These are phyloP conservation scores for Ivindomyrus marchei DNA, from an alignment of 2,113 vertebrate species.

Conservation along the genomic window DNA sequence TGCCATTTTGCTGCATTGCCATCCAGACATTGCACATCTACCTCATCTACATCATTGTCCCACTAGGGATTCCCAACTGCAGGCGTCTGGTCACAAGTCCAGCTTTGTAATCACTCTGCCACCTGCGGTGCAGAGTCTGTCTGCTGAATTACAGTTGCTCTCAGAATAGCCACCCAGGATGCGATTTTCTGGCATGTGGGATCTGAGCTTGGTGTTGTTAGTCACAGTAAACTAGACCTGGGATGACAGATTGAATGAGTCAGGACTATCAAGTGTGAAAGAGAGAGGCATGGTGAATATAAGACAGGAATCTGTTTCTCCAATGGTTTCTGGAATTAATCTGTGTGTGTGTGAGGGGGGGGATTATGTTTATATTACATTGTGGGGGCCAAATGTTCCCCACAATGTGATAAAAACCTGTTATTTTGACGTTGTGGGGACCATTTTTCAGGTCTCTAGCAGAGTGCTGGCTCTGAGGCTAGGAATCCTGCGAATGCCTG, in stretches of 20 bases:
- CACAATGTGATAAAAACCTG: not conserved
- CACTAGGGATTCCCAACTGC: not conserved
- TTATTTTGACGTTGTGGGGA: not conserved
- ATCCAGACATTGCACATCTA: not conserved
- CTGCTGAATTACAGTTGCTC: not conserved
- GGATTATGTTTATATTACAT: not conserved
- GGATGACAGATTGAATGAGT: slow-evolving; percentile 9
- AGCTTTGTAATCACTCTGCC: not conserved
- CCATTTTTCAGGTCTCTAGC: not conserved
- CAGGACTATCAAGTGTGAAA: not conserved
- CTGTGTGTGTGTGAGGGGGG: not conserved
- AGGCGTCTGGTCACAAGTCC: not conserved
- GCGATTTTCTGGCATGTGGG: not conserved
- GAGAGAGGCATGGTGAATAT: not conserved
- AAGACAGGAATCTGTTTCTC: not conserved
- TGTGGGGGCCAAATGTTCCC: not conserved
- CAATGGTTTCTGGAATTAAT: not conserved
- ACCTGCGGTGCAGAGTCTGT: not conserved
- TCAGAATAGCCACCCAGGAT: not conserved
- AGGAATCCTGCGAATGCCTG: too few relatives aligned
- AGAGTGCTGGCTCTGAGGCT: too few relatives aligned
- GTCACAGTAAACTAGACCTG: slow-evolving; percentile 7
- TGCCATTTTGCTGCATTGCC: not conserved
- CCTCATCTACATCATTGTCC: not conserved
- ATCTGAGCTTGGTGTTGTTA: not conserved